Percentiles rank a stretch among this genome's conserved stretches.
These are phyloP conservation scores for Rostratula benghalensis DNA, from an alignment of 2,113 vertebrate genomes.

Conservation along the genomic window DNA sequence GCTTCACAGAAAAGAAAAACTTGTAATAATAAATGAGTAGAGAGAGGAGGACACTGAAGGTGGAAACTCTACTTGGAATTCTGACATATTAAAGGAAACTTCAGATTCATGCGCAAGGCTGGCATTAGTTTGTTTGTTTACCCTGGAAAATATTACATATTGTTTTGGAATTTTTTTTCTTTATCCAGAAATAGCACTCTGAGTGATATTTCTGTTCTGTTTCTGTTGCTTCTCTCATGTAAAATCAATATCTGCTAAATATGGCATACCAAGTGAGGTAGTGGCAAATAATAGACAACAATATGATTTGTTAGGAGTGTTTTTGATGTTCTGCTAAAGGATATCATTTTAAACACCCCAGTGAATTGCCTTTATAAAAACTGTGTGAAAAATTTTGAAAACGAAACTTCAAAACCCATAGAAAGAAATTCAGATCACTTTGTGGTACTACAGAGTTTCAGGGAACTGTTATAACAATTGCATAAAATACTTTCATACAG, in stretches of 20 bases:
- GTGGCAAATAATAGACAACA: background rate
- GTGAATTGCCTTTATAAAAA: background rate
- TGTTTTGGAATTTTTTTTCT: background rate
- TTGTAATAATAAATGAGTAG: background rate
- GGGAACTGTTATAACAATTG: background rate
- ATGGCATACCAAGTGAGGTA: background rate
- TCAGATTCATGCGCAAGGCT: background rate
- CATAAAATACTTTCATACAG: background rate
- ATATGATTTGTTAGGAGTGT: background rate
- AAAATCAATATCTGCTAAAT: constrained; percentile 48
- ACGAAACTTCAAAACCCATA: background rate
- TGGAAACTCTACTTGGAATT: background rate
- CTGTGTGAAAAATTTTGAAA: background rate
- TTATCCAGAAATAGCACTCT: background rate
- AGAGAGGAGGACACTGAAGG: background rate
- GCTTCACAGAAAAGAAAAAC: background rate
- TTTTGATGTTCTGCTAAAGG: background rate
- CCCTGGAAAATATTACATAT: background rate
- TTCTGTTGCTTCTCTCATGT: background rate
- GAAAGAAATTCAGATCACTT: background rate
- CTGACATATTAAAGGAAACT: background rate
- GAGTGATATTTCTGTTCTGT: background rate
- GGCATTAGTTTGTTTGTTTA: background rate
- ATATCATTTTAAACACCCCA: background rate
- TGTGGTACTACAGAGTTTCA: background rate